Percentiles rank a stretch among this genome's conserved stretches.
These are phyloP conservation scores for Temnothorax nylanderi DNA, from an alignment of 1,140 invertebrate genomes.

Conservation along the genomic window DNA sequence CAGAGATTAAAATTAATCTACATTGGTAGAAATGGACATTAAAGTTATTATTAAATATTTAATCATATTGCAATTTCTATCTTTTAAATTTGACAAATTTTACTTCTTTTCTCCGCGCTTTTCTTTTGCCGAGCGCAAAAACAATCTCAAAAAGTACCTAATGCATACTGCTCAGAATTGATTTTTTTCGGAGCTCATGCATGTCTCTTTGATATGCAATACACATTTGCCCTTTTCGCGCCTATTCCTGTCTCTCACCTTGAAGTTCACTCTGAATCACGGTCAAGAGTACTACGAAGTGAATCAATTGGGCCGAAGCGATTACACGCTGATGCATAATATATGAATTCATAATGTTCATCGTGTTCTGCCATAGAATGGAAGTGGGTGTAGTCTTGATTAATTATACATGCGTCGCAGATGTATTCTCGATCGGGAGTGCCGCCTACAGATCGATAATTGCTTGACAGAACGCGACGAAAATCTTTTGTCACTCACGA, in stretches of 20 bases:
- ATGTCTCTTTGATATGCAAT: neutral
- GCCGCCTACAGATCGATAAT: slow-evolving; percentile 19
- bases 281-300: slow-evolving; percentile 22
- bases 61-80: neutral
- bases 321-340: slow-evolving; percentile 12
- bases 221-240: slow-evolving; percentile 13
- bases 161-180: neutral
- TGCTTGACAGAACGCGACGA: too few relatives aligned
- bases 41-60: neutral
- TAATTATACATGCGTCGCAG: slow-evolving; percentile 42
- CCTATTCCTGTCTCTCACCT: neutral
- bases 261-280: slow-evolving; percentile 25
- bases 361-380: neutral
- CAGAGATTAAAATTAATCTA: too few relatives aligned
- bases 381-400: slow-evolving; percentile 17
- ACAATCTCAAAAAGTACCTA: neutral
- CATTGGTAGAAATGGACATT: too few relatives aligned
- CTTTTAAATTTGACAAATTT: neutral
- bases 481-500: neutral
- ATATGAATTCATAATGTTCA: slow-evolving; percentile 19
- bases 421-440: slow-evolving; percentile 6
- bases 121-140: neutral
- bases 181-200: neutral
- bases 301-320: slow-evolving; percentile 3
- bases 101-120: neutral